Base-by-base conservation (phyloP, 2,888 invertebrate species). In the Acronicta aceris region DNA sequence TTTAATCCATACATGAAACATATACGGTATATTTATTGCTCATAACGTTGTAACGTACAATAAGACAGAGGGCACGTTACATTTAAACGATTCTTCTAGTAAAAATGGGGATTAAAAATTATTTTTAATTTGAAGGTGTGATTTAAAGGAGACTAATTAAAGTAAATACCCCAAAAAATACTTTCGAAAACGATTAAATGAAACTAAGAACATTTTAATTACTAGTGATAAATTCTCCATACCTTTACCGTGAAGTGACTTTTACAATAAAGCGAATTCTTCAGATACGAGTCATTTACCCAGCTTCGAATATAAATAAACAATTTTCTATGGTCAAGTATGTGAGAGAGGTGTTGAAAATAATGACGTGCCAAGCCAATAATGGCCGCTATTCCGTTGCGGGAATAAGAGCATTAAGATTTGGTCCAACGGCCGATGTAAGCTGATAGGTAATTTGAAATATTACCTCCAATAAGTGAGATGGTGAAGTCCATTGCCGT, bases 371-470 rank as follows among this genome's bases (percentile, higher is more conserved):
- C 65, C 78, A 71, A 77, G 66, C 49, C 56, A 71, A 68, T 82
- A 84, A 85, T 80, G 81, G 70, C 64, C 54, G 67, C 71, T 75
- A 80, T 81, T 83, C 76, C 76, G 75, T 76, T 71, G 75, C 66
- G 80, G 67, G 60, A 76, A 78, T 68, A 76, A 73, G 68, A 74
- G 60, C 78, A 81, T 81, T 79, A 80, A 60, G 79, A 81, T 82
- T 83, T 83, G 77, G 79, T 80, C 74, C 58, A 66, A 59, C 65
- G 62, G 57, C 61, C 74, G 74, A 78, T 74, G 78, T 81, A 74
- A 75, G 74, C 57, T 76, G 79, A 82, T 85, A 78, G 79, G 63
- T 83, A 81, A 84, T 85, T 87, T 81, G 71, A 78, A 83, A 81
- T 81, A 84, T 84, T 81, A 76, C 81, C 77, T 65, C 59, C 82